Evolutionary conservation across 2,797 vertebrate species (phyloP).

Genomic region (Schizothorax lantsangensis): DNA sequence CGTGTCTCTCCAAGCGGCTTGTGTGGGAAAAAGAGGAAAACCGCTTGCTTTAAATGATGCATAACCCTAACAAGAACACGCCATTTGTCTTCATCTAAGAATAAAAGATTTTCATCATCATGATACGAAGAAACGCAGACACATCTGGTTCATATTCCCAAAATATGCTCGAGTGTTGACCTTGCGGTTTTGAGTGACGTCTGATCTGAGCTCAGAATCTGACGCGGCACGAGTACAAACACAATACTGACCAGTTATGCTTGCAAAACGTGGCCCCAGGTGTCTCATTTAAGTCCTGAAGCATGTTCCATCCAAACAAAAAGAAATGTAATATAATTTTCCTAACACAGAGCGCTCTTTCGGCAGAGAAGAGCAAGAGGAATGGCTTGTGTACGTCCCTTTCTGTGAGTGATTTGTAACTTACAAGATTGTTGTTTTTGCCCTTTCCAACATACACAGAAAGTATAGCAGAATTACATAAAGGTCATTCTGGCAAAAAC

Average conservation of each 20-base stretch:
- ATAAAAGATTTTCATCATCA: not conserved
- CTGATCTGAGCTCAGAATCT: not conserved
- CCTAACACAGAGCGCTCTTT: not conserved
- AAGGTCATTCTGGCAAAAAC: conserved; percentile 72
- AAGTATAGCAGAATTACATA: conserved; percentile 68
- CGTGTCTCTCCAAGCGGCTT: not conserved
- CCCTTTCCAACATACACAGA: conserved; percentile 68
- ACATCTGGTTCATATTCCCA: conserved; percentile 12
- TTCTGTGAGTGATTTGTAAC: conserved; percentile 69
- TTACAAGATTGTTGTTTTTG: conserved; percentile 70
- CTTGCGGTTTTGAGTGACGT: not conserved
- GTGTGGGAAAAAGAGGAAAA: not conserved
- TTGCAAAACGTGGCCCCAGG: not conserved
- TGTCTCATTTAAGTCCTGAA: conserved; percentile 42
- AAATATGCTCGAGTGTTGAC: not conserved
- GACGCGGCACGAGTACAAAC: not conserved
- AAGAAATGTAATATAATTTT: not conserved
- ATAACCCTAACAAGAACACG: not conserved
- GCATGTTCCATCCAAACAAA: not conserved
- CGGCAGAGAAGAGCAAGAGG: not conserved
- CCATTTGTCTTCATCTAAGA: conserved; percentile 16
- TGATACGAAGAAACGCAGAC: not conserved
- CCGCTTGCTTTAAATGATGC: not conserved
- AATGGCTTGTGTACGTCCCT: conserved; percentile 19
- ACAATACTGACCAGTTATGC: conserved; percentile 22